Evolutionary conservation across 2,797 vertebrate species (phyloP).

Genomic region (Molothrus ater): DNA sequence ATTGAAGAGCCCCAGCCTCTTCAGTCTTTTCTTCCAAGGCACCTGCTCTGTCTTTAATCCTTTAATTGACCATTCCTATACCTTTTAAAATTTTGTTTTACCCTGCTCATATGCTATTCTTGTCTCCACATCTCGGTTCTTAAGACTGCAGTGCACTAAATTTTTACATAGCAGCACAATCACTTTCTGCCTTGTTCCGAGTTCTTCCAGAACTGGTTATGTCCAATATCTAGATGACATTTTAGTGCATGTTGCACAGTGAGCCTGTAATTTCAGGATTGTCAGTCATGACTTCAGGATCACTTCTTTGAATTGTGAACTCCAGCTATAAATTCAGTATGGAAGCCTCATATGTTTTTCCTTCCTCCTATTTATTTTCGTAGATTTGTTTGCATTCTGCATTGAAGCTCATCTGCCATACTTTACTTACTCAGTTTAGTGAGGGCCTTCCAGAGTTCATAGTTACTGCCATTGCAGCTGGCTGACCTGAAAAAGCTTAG

Average conservation of each 20-base stretch:
- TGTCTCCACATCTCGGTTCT: neutral
- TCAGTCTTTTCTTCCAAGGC: neutral
- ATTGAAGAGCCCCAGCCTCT: neutral
- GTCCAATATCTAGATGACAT: neutral
- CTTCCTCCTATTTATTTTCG: fast-evolving
- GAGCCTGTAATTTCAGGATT: neutral
- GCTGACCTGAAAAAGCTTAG: neutral
- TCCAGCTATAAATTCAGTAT: neutral
- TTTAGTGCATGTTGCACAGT: neutral
- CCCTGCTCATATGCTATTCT: neutral
- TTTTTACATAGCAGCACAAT: neutral
- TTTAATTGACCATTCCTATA: neutral
- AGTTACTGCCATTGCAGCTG: neutral
- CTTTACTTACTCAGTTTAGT: neutral
- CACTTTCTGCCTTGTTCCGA: neutral
- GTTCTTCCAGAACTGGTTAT: neutral
- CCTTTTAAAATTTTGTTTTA: neutral
- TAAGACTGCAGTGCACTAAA: too few relatives aligned
- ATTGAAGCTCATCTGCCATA: neutral
- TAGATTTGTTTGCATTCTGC: neutral
- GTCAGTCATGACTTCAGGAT: neutral
- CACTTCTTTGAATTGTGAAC: neutral
- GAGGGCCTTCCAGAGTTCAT: neutral
- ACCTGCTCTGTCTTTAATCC: neutral
- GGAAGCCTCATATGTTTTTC: neutral